Conservation (phyloP, 1,140 invertebrate genomes). For the Pseudomyrmex sp. region DNA sequence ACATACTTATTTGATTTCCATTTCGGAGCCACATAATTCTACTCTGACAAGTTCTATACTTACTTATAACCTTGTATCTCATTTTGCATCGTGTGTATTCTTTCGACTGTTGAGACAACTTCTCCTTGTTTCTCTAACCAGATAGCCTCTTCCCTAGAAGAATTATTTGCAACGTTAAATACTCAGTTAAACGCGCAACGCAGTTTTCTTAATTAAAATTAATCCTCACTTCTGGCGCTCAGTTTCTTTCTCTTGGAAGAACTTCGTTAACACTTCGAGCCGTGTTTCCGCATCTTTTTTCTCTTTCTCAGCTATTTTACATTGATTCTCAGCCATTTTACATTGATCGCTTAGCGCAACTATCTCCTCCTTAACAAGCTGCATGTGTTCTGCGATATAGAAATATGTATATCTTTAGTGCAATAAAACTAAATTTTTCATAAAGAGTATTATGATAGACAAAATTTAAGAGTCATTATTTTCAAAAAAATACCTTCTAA, state of each 20-base stretch:
- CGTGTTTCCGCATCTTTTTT: slow-evolving; percentile 93
- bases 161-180: slow-evolving; percentile 39
- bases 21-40: too few relatives aligned
- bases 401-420: slow-evolving; percentile 14
- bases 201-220: background rate
- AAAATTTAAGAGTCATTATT: slow-evolving; percentile 47
- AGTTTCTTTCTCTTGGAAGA: slow-evolving; percentile 95
- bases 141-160: slow-evolving; percentile 90
- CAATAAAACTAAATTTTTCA: background rate
- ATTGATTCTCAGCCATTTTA: slow-evolving; percentile 90
- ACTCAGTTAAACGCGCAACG: slow-evolving; percentile 14
- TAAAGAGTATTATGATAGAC: slow-evolving; percentile 12
- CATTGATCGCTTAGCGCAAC: slow-evolving; percentile 87
- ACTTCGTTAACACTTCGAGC: slow-evolving; percentile 93
- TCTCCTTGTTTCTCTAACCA: slow-evolving; percentile 94
- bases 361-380: slow-evolving; percentile 84
- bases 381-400: slow-evolving; percentile 81
- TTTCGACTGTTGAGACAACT: slow-evolving; percentile 91
- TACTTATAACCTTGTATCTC: slow-evolving; percentile 93
- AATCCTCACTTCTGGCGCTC: slow-evolving; percentile 91
- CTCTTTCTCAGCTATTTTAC: slow-evolving; percentile 90
- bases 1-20: too few relatives aligned
- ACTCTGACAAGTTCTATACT: slow-evolving; percentile 70
- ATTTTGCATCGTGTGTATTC: slow-evolving; percentile 91
- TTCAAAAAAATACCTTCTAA: slow-evolving; percentile 78